phyloP scores from a whole-genome alignment of 2,888 invertebrate genomes.

The Papilio demoleus region DNA sequence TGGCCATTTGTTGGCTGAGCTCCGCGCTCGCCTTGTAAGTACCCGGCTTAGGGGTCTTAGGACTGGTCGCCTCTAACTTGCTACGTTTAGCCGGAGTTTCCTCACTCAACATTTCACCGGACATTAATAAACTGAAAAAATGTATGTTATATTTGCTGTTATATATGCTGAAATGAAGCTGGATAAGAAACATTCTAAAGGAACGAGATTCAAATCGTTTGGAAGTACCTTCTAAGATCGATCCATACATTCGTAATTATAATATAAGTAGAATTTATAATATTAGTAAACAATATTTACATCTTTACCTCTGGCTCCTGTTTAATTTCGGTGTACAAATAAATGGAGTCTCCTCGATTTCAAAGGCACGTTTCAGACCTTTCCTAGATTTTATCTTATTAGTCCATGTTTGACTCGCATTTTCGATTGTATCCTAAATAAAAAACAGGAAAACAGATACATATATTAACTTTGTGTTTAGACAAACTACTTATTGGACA shows the following conservation, averaged over 20 bases:
- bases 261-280: no score
- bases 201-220: no score
- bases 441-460: no score
- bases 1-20: slow-evolving; percentile 62
- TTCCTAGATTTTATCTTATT: slow-evolving; percentile 67
- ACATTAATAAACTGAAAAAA: slow-evolving; percentile 54
- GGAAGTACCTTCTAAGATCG: no score
- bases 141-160: no score
- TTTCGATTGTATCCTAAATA: slow-evolving; percentile 76
- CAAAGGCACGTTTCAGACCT: slow-evolving; percentile 72
- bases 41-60: slow-evolving; percentile 54
- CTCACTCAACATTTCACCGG: slow-evolving; percentile 50
- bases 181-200: no score
- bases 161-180: no score
- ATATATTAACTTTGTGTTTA: no score
- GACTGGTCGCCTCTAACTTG: slow-evolving; percentile 57
- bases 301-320: slow-evolving; percentile 61
- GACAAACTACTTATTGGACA: not conserved
- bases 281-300: no score
- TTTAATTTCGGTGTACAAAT: slow-evolving; percentile 83
- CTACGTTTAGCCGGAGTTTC: slow-evolving; percentile 68
- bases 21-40: slow-evolving; percentile 50
- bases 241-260: no score
- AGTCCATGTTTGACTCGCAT: slow-evolving; percentile 75
- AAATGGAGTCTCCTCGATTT: slow-evolving; percentile 84